Evolutionary conservation across 2,797 vertebrate genomes (phyloP), one percentile per base, ranked within the genome.

Genomic region (Miopithecus talapoin): DNA sequence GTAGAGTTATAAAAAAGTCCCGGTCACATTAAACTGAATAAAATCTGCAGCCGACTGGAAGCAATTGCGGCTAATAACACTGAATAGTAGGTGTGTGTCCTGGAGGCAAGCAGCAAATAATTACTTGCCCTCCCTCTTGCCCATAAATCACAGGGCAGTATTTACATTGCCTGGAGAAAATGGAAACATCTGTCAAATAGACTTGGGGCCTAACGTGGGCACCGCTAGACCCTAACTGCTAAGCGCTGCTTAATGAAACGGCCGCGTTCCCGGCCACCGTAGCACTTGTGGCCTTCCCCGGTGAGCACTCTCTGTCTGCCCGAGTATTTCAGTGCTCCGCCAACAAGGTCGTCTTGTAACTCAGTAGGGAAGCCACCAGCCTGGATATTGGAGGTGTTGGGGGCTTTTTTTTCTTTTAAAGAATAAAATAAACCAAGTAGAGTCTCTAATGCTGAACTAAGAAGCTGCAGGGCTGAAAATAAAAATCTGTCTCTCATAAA

Each of bases 81-180:
- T 94, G 96, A 98, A 97, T 89, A 96, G 93, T 91, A 89, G 97
- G 92, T 95, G 91, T 95, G 98, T 98, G 96, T 98, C 97, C 97
- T 98, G 96, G 98, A 98, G 98, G 98, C 98, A 98, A 97, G 94
- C 97, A 98, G 97, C 97, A 98, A 98, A 98, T 96, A 97, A 97
- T 98, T 98, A 98, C 97, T 10, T 97, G 96, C 95, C 61, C 57
- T 97, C 98, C 97, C 97, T 98, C 80, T 98, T 98, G 97, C 97
- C 97, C 98, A 97, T 97, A 98, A 98, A 98, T 98, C 98, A 98
- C 0, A 92, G 97, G 95, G 96, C 98, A 98, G 98, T 98, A 98
- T 97, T 98, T 97, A 96, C 26, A 97, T 94, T 94, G 78, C 98
- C 98, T 92, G 57, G 91, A 98, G 96, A 97, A 98, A 98, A 98